A percentile compares a stretch with the other conserved stretches of the same genome.
These are phyloP conservation scores for Coreius guichenoti DNA, from an alignment of 2,797 vertebrate genomes.

Conservation along the genomic window DNA sequence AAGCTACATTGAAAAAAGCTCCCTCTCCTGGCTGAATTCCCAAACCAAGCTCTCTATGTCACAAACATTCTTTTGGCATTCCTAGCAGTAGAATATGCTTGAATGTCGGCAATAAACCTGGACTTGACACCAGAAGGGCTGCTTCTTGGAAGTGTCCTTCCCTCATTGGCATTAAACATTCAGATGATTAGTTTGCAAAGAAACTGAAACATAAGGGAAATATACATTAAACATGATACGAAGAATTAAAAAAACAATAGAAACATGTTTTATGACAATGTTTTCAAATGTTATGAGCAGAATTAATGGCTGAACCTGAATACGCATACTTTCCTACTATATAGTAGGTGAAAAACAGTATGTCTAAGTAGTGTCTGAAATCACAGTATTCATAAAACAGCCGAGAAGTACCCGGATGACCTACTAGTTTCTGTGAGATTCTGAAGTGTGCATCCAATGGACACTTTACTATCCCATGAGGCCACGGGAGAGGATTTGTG, in stretches of 20 bases:
- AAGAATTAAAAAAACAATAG: background rate
- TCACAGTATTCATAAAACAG: background rate
- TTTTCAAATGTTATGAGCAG: background rate
- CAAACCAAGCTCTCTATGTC: conserved; percentile 36
- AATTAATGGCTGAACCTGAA: no score
- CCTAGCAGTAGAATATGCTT: conserved; percentile 18
- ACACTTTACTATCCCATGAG: no score
- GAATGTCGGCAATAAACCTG: conserved; percentile 16
- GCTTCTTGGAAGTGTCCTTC: conserved; percentile 32
- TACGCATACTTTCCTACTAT: background rate
- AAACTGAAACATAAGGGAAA: background rate
- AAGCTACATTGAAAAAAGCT: conserved; percentile 39
- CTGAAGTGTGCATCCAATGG: background rate
- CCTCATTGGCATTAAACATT: background rate
- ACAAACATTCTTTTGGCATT: conserved; percentile 23
- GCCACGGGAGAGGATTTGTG: background rate
- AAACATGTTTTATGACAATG: background rate
- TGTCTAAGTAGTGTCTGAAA: background rate
- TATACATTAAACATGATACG: background rate
- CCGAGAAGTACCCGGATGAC: background rate
- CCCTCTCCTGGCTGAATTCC: conserved; percentile 42
- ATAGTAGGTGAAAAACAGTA: no score
- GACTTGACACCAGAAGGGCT: conserved; percentile 39
- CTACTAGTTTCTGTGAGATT: background rate
- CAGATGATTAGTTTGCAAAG: background rate